A percentile compares a stretch with the other conserved stretches of the same genome.
Evolutionary conservation across 2,888 invertebrate genomes (phyloP).

Genomic region (Diplolepis rosae): DNA sequence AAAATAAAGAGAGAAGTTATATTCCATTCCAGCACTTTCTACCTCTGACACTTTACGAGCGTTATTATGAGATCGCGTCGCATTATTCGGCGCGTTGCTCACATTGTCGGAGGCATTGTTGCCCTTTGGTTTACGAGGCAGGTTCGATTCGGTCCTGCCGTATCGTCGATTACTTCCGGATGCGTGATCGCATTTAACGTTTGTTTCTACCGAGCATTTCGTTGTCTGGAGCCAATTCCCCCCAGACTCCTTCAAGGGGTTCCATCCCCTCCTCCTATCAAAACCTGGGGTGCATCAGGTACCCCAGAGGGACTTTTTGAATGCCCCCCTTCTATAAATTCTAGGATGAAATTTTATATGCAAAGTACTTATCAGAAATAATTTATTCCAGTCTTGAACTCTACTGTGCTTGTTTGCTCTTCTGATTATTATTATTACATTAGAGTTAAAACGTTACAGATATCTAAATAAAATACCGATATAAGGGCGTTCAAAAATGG

Average conservation of each 20-base stretch:
- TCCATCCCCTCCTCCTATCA: not conserved
- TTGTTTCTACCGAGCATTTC: slow-evolving; percentile 58
- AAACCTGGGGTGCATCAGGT: slow-evolving; percentile 11
- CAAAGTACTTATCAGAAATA: not conserved
- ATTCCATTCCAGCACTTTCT: slow-evolving; percentile 31
- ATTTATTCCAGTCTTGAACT: no score
- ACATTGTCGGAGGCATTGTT: slow-evolving; percentile 59
- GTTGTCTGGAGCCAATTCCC: slow-evolving; percentile 40
- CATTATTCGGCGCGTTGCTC: slow-evolving; percentile 61
- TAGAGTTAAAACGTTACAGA: no score
- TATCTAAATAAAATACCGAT: no score
- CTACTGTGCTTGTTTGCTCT: no score
- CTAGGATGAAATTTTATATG: not conserved
- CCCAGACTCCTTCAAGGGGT: slow-evolving; percentile 28
- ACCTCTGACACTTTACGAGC: slow-evolving; percentile 53
- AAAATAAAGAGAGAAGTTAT: slow-evolving; percentile 30
- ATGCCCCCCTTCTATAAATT: not conserved
- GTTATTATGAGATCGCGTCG: slow-evolving; percentile 52
- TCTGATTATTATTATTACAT: no score
- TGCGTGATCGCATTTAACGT: slow-evolving; percentile 64
- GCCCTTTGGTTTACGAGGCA: slow-evolving; percentile 62
- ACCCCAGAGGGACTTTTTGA: slow-evolving; percentile 11
- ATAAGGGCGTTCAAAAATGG: no score
- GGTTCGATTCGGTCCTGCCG: slow-evolving; percentile 52
- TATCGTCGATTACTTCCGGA: slow-evolving; percentile 66